Evolutionary conservation across 2,113 vertebrate species (phyloP).

Genomic region (Asarcornis scutulata): DNA sequence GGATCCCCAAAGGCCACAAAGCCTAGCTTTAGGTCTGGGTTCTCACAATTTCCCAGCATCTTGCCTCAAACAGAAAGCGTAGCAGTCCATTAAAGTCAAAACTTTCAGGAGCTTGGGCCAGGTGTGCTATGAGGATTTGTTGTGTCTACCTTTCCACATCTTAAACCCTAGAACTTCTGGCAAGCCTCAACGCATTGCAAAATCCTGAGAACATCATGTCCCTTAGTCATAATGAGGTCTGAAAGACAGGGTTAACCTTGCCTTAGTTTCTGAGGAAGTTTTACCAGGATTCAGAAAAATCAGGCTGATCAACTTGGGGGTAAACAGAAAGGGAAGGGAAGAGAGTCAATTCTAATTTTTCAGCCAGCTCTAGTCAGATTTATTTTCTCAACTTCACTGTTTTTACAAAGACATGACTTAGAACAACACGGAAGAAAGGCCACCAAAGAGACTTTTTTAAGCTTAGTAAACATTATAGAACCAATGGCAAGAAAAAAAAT

Average conservation of each 20-base stretch:
- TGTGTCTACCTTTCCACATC: neutral
- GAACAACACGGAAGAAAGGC: neutral
- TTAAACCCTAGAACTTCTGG: neutral
- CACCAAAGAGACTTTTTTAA: neutral
- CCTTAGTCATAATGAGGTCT: neutral
- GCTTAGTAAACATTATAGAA: neutral
- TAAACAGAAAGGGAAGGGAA: neutral
- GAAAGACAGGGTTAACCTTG: neutral
- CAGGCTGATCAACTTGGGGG: neutral
- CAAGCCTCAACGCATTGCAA: neutral
- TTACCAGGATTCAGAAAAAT: neutral
- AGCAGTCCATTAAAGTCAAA: neutral
- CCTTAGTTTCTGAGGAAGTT: neutral
- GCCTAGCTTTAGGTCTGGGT: neutral
- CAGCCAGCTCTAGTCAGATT: neutral
- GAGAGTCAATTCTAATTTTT: neutral
- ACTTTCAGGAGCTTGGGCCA: neutral
- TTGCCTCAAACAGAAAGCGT: neutral
- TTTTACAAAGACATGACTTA: neutral
- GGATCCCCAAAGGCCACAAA: neutral
- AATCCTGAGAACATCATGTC: neutral
- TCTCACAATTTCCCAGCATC: neutral
- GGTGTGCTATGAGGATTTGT: neutral
- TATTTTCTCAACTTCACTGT: neutral
- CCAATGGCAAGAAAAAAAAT: neutral